Evolutionary conservation across 2,797 vertebrate species (phyloP), one percentile per base, ranked within the genome.

Genomic region (Microcaecilia unicolor): DNA sequence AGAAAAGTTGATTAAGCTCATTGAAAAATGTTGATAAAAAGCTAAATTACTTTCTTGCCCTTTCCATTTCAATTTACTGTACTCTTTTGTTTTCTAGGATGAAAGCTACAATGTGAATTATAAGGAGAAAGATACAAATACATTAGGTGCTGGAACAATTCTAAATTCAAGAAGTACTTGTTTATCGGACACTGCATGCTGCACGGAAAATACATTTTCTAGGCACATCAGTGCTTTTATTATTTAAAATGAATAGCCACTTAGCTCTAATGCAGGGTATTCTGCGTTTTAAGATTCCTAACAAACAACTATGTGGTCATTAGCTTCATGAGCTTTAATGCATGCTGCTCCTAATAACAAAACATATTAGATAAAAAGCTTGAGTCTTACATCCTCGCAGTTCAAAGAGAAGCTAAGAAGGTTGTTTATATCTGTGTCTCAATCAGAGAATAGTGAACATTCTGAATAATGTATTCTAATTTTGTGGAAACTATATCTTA

Each of bases 161-260:
- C 12, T 31, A n/a, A 2, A 12, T 40, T 48, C 15, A 26, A 36
- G 31, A 53, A 31, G 16, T 25, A 8, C 18, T 13, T 41, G 7
- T 26, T 4, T n/a, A n/a, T n/a, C 22, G 8, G 19, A 40, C n/a
- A n/a, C n/a, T n/a, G n/a, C n/a, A 10, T 12, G 4, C 8, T 25
- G 1, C 11, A 18, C 10, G 9, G 10, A 25, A 4, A 20, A 2
- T 10, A 3, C 4, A 6, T 18, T 43, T n/a, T n/a, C n/a, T 35
- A 31, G 10, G 10, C 61, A 51, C 7, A 25, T n/a, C 10, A 37
- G 14, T 13, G 21, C 14, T 61, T 48, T 30, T 2, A 32, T 24
- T 28, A 8, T 28, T 19, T 48, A 48, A 58, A 57, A 57, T 38
- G 19, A 59, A 50, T 26, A 53, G 31, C 34, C 37, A 42, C 25